Evolutionary conservation across 1,140 invertebrate genomes (phyloP), one percentile per base, ranked within the genome.

Genomic region (Solenopsis invicta): DNA sequence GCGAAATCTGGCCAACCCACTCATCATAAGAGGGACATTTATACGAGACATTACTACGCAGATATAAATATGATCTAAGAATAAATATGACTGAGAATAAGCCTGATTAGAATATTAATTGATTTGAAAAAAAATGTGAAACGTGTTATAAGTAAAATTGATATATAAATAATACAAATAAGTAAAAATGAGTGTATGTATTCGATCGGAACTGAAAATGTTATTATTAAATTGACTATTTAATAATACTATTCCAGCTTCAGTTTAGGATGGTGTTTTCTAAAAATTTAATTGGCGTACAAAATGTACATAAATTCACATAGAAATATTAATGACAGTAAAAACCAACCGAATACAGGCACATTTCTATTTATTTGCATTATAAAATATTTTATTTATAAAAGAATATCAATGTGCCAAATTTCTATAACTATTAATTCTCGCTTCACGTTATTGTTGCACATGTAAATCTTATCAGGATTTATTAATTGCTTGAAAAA

Each of bases 381-480:
- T 41, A 21, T 21, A 69, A 69, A 66, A 41, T 66, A 69, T 48
- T 72, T 74, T n/a, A 54, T 5, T 21, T 45, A 67, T 2, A 21
- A 21, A 21, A 74, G 4, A 74, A 54, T 37, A 37, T 37, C 18
- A 21, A 10, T 66, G 13, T n/a, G 1, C 10, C n/a, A 12, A 34
- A 37, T 74, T 37, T 13, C 34, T 1, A 34, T 74, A 54, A 12
- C 2, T 52, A 2, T 34, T 34, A 54, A 54, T 34, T 34, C 29
- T 72, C 24, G 5, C 3, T 72, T 4, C 9, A 54, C 29, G 10
- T 52, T 52, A 72, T 72, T 54, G 4, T n/a, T n/a, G n/a, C n/a
- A n/a, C n/a, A n/a, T n/a, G n/a, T 37, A 72, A 72, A 54, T 34
- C 18, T 52, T n/a, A 72, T 34, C 16, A n/a, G 9, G 3, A 52